These are phyloP conservation scores for Scopus umbretta DNA, from an alignment of 2,113 vertebrate genomes.

Conservation along the genomic window DNA sequence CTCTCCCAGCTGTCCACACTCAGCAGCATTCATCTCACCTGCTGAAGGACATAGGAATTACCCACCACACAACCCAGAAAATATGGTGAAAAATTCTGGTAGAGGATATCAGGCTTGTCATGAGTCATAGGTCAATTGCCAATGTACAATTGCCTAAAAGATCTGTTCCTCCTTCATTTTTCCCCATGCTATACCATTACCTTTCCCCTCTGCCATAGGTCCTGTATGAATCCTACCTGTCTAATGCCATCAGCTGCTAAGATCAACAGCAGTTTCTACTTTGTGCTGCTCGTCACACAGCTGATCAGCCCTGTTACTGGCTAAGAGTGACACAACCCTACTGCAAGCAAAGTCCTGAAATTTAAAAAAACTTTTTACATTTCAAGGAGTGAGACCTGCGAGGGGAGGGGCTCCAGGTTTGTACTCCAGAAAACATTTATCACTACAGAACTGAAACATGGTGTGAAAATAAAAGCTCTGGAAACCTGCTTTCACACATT, in stretches of 20 bases:
- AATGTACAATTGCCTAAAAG: not conserved
- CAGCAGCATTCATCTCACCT: not conserved
- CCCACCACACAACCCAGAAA: not conserved
- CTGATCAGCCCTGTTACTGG: not conserved
- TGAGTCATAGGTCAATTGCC: not conserved
- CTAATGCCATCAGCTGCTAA: not conserved
- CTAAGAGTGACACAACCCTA: not conserved
- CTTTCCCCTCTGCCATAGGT: not conserved
- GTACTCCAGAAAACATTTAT: conserved; percentile 41
- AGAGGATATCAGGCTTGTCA: not conserved
- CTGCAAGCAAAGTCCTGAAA: not conserved
- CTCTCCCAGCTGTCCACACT: not conserved
- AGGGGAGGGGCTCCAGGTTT: not conserved
- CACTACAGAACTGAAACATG: not conserved
- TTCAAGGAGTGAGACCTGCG: not conserved
- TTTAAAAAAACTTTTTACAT: not conserved
- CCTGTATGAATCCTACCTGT: not conserved
- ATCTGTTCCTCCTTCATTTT: not conserved
- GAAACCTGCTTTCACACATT: conserved; percentile 15
- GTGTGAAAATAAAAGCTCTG: conserved; percentile 48
- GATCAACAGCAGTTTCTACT: not conserved
- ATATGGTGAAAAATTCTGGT: not conserved
- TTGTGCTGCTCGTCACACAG: not conserved
- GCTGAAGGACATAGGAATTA: not conserved
- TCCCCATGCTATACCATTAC: not conserved